These are phyloP conservation scores for Misgurnus anguillicaudatus DNA, from an alignment of 2,113 vertebrate genomes.

Conservation along the genomic window DNA sequence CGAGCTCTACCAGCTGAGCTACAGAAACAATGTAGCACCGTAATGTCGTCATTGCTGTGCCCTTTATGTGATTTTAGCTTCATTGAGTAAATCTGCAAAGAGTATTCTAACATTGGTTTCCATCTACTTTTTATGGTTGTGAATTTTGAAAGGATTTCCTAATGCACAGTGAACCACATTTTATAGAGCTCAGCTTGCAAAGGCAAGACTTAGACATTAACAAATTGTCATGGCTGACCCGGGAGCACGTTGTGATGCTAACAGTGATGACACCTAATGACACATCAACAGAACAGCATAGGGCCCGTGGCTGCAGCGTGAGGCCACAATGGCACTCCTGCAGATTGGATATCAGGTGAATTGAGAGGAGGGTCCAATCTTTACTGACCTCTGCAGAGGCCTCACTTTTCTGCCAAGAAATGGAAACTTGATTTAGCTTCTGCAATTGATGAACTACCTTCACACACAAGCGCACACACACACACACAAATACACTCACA, in stretches of 20 bases:
- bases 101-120: too few species aligned
- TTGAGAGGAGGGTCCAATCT: conserved; percentile 51
- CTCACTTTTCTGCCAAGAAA: conserved; percentile 47
- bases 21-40: too few species aligned
- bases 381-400: conserved; percentile 43
- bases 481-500: background rate
- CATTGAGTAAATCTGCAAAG: too few species aligned
- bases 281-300: conserved; percentile 59
- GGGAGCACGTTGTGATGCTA: conserved; percentile 61
- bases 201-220: conserved; percentile 61
- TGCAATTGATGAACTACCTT: conserved; percentile 39
- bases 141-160: too few species aligned
- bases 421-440: conserved; percentile 50
- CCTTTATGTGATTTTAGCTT: too few species aligned
- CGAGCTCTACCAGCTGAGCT: too few species aligned
- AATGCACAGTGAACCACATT: background rate
- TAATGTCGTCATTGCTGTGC: too few species aligned
- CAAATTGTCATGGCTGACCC: conserved; percentile 71
- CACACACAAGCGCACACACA: conserved; percentile 9
- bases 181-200: conserved; percentile 18
- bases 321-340: conserved; percentile 44
- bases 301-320: conserved; percentile 18
- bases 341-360: conserved; percentile 62
- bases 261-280: conserved; percentile 66
- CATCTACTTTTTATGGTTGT: too few species aligned